Evolutionary conservation across 2,113 vertebrate species (phyloP).

Genomic region (Dolichotis patagonum): DNA sequence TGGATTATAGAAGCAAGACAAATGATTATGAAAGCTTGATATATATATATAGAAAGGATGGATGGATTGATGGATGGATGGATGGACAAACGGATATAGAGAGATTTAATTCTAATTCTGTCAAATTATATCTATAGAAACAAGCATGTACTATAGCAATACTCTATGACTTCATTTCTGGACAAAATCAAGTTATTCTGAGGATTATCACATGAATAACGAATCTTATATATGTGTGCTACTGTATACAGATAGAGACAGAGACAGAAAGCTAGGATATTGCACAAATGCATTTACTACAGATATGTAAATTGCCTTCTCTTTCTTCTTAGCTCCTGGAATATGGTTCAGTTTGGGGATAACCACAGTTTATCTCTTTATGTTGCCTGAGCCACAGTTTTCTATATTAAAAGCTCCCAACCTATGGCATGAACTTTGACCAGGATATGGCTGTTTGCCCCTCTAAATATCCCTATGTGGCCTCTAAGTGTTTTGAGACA

Average conservation of each 20-base stretch:
- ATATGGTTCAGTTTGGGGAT: too few species aligned
- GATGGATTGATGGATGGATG: neutral
- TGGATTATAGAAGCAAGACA: neutral
- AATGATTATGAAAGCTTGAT: neutral
- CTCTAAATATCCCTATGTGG: neutral
- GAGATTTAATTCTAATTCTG: neutral
- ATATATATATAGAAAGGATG: neutral
- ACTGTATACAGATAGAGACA: neutral
- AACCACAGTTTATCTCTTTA: neutral
- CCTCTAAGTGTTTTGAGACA: neutral
- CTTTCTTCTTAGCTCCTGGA: neutral
- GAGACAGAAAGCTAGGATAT: neutral
- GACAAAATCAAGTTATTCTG: neutral
- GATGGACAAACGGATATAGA: neutral
- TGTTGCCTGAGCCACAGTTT: neutral
- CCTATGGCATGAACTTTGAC: neutral
- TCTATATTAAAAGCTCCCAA: neutral
- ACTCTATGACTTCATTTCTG: neutral
- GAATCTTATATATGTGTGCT: neutral
- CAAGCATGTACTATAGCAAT: neutral
- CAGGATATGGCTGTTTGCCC: neutral
- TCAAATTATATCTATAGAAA: neutral
- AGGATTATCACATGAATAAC: neutral
- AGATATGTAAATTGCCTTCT: neutral
- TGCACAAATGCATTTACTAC: neutral